Evolutionary conservation across 2,888 invertebrate species (phyloP), one percentile per base, ranked within the genome.

Genomic region (Leistus spinibarbis): DNA sequence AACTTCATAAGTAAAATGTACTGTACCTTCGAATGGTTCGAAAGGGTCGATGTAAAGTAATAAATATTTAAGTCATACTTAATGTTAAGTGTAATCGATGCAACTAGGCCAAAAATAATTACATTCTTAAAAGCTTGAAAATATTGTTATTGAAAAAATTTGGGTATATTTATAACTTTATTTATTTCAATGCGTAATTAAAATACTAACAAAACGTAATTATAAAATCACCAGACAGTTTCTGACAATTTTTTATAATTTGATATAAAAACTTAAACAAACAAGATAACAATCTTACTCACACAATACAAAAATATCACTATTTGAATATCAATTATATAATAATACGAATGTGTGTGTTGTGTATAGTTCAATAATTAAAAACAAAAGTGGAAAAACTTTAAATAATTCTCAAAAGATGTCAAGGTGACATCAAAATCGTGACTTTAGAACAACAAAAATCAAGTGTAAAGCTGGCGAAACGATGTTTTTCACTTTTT

Each of bases 401-500:
- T 70, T 68, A 19, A 27, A 19, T 24, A 70, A 40, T 40, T 40
- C 40, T 40, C 40, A 40, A 40, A 71, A 64, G 23, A 65, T 71
- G 64, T 27, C 71, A 71, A 71, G 71, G 63, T 63, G 63, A 63
- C 22, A 17, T 40, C 16, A 27, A 16, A 66, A 1, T 66, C 17
- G 65, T 72, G 72, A 7, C 10, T 4, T 13, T 40, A 40, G 54
- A 53, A 66, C 20, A 40, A 68, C 23, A 53, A 54, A 72, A 22
- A 56, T 54, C 56, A 66, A 56, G 19, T 16, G 57, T 57, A 23
- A 66, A 65, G 40, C 40, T 13, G 10, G 40, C 40, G 7, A 40
- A 67, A 71, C 67, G 27, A 75, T 76, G 76, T 74, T 69, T 63
- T 74, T 69, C 57, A 69, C 69, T 19, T 66, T 81, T 54, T 77